These are phyloP conservation scores for Sphenopsis melanotis DNA, from an alignment of 2,797 vertebrate species.

Conservation along the genomic window DNA sequence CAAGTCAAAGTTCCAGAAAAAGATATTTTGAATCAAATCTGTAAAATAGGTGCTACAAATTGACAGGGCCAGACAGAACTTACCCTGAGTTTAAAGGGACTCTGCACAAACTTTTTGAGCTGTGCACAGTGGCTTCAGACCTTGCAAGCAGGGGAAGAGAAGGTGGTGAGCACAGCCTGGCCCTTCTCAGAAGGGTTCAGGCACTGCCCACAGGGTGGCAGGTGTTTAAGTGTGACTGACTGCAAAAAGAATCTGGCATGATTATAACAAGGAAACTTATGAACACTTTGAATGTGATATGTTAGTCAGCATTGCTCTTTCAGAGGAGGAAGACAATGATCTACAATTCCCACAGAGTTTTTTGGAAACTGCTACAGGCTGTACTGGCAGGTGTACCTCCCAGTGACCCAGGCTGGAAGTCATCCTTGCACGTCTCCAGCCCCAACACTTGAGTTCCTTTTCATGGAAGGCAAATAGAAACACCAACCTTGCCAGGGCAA, in stretches of 20 bases:
- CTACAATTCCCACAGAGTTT: background rate
- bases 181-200: background rate
- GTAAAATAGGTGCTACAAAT: background rate
- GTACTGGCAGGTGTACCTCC: background rate
- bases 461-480: background rate
- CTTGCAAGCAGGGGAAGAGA: background rate
- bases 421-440: background rate
- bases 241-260: background rate
- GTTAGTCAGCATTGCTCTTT: background rate
- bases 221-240: background rate
- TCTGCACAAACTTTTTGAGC: background rate
- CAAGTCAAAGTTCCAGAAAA: background rate
- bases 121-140: background rate
- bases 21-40: background rate
- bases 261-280: background rate
- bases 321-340: background rate
- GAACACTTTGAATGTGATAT: background rate
- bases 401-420: background rate
- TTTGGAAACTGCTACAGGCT: background rate
- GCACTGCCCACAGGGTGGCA: accelerated
- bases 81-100: background rate
- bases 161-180: background rate
- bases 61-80: background rate
- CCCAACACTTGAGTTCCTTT: background rate
- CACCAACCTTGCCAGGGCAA: background rate